phyloP scores from a whole-genome alignment of 1,140 invertebrate species.

The Drosophila guanche region DNA sequence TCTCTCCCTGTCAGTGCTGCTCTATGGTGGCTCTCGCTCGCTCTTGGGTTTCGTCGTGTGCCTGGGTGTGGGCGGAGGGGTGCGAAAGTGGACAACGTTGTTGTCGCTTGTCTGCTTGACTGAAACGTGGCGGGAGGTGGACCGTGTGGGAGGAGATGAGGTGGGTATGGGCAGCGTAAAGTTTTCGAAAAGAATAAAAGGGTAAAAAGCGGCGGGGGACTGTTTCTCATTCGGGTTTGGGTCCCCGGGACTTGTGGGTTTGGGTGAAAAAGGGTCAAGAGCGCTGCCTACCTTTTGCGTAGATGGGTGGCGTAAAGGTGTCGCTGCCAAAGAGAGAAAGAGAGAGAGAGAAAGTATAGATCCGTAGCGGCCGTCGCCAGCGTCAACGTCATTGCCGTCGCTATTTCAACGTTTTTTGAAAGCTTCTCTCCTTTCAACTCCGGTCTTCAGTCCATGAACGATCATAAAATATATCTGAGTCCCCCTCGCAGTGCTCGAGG shows the following conservation, averaged over 20 bases:
- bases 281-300: conserved; percentile 63
- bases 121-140: conserved; percentile 14
- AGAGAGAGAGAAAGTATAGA: not conserved
- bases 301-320: not conserved
- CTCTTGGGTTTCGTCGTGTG: not conserved
- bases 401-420: conserved; percentile 50
- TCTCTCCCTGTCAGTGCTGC: not conserved
- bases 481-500: conserved; percentile 2
- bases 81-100: conserved; percentile 81
- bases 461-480: conserved; percentile 70
- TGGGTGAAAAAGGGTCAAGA: conserved; percentile 76
- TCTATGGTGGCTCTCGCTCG: conserved; percentile 21
- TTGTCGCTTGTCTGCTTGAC: conserved; percentile 72
- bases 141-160: not conserved
- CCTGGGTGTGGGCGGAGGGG: conserved; percentile 14
- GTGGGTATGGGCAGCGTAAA: conserved; percentile 67
- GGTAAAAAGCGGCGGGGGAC: conserved; percentile 49
- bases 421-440: conserved; percentile 33
- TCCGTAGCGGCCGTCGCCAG: conserved; percentile 14
- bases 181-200: conserved; percentile 74
- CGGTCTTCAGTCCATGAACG: conserved; percentile 17
- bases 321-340: not conserved
- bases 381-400: conserved; percentile 53
- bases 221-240: conserved; percentile 27
- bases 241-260: conserved; percentile 38